Percentiles rank a stretch among this genome's conserved stretches.
These are phyloP conservation scores for Coranthus polyacanthus DNA, from an alignment of 2,797 vertebrate species.

Conservation along the genomic window DNA sequence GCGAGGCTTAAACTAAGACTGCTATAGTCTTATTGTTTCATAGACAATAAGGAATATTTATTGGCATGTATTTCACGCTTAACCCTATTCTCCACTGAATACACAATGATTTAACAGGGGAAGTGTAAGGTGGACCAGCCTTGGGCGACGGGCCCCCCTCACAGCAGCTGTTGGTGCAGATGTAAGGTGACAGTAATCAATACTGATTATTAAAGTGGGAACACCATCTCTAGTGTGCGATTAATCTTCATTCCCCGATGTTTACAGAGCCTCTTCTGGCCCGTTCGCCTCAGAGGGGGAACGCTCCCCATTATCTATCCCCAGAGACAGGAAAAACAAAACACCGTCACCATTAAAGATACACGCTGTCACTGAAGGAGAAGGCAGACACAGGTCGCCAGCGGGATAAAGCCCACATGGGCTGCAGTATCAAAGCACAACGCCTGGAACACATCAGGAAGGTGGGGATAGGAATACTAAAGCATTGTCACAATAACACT, in stretches of 20 bases:
- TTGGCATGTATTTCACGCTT: constrained; percentile 28
- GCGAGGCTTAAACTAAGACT: not conserved
- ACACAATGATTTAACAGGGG: constrained; percentile 60
- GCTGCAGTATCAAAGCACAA: not conserved
- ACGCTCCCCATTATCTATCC: constrained; percentile 73
- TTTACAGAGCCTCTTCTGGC: constrained; percentile 79
- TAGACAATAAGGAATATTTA: constrained; percentile 60
- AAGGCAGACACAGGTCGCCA: constrained; percentile 22
- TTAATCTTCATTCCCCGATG: constrained; percentile 85
- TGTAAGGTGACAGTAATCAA: constrained; percentile 86
- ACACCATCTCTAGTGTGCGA: constrained; percentile 81
- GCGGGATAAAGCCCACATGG: constrained; percentile 19
- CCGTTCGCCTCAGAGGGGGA: constrained; percentile 62
- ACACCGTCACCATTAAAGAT: constrained; percentile 76
- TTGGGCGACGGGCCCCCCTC: constrained; percentile 55
- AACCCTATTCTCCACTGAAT: constrained; percentile 53
- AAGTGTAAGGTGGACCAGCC: constrained; percentile 69
- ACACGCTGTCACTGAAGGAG: constrained; percentile 62
- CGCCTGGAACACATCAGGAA: not conserved
- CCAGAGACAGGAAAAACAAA: constrained; percentile 75
- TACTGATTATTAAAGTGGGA: constrained; percentile 86
- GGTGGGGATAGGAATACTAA: not conserved
- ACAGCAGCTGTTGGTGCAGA: constrained; percentile 82
- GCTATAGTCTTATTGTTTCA: constrained; percentile 37
- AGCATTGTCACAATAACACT: not conserved